These are phyloP conservation scores for Mercenaria mercenaria DNA, from an alignment of 1,140 invertebrate genomes.

Conservation along the genomic window DNA sequence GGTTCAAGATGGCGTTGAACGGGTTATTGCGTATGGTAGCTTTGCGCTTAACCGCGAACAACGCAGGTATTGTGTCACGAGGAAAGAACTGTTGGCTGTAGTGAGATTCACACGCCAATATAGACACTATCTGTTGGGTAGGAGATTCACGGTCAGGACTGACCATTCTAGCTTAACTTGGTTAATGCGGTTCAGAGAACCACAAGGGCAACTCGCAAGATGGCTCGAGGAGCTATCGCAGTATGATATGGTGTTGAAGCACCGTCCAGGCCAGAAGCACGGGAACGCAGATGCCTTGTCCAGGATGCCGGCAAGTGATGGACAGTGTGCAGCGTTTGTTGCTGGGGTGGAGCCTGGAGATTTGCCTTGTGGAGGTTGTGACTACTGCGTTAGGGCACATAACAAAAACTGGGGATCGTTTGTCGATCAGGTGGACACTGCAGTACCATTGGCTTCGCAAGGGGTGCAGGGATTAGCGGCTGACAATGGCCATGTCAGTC, in stretches of 20 bases:
- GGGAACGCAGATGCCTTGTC: slow-evolving; percentile 15
- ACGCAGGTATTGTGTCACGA: slow-evolving; percentile 25
- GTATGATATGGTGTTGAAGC: slow-evolving; percentile 32
- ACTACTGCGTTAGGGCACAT: not conserved
- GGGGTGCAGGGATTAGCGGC: not conserved
- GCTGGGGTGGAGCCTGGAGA: not conserved
- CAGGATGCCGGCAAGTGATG: not conserved
- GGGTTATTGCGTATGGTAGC: not conserved
- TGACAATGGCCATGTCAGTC: not conserved
- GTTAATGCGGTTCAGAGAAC: slow-evolving; percentile 25
- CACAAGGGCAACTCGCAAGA: slow-evolving; percentile 34
- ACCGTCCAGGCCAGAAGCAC: not conserved
- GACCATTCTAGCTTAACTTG: slow-evolving; percentile 51
- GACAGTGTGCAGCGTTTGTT: not conserved
- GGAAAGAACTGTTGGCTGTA: slow-evolving; percentile 54
- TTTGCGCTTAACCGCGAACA: not conserved
- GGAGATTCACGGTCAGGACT: slow-evolving; percentile 13
- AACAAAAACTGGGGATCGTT: not conserved
- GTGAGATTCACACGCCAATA: slow-evolving; percentile 39
- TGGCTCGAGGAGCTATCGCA: slow-evolving; percentile 34
- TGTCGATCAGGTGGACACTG: not conserved
- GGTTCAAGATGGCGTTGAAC: slow-evolving; percentile 28
- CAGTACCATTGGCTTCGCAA: not conserved
- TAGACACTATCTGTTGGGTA: slow-evolving; percentile 36
- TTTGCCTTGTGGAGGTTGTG: slow-evolving; percentile 30